Percentiles rank a stretch among this genome's conserved stretches.
phyloP scores from a whole-genome alignment of 2,113 vertebrate species.

The Puntigrus tetrazona region DNA sequence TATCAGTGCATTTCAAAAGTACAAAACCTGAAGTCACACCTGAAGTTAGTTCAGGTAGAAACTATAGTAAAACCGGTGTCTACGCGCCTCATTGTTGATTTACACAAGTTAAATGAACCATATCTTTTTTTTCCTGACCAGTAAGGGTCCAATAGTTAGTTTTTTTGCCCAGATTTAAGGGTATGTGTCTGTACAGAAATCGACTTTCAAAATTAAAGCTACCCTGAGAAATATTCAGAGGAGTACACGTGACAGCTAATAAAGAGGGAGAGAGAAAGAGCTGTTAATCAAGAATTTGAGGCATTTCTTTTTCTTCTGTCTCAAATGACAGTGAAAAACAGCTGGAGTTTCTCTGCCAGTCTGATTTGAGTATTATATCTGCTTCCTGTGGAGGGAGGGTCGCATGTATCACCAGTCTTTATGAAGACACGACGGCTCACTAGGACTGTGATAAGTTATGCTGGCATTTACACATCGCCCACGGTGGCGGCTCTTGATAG shows the following conservation, averaged over 20 bases:
- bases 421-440: conserved; percentile 54
- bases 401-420: conserved; percentile 59
- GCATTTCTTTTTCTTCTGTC: conserved; percentile 13
- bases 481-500: conserved; percentile 59
- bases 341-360: conserved; percentile 24
- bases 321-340: neutral
- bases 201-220: neutral
- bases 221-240: neutral
- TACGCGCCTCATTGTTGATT: neutral
- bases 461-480: conserved; percentile 67
- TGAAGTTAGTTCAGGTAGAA: neutral
- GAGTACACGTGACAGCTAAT: neutral
- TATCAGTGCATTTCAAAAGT: too few relatives aligned
- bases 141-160: neutral
- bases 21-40: too few relatives aligned
- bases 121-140: neutral
- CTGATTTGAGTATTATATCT: conserved; percentile 41
- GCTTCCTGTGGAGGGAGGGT: conserved; percentile 51
- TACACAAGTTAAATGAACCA: neutral
- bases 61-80: neutral
- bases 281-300: conserved; percentile 1
- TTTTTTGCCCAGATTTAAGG: neutral
- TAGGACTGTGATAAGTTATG: conserved; percentile 66
- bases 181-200: neutral
- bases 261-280: neutral